Conservation (phyloP, 2,113 vertebrate genomes). For the Dipodomys stephensi region DNA sequence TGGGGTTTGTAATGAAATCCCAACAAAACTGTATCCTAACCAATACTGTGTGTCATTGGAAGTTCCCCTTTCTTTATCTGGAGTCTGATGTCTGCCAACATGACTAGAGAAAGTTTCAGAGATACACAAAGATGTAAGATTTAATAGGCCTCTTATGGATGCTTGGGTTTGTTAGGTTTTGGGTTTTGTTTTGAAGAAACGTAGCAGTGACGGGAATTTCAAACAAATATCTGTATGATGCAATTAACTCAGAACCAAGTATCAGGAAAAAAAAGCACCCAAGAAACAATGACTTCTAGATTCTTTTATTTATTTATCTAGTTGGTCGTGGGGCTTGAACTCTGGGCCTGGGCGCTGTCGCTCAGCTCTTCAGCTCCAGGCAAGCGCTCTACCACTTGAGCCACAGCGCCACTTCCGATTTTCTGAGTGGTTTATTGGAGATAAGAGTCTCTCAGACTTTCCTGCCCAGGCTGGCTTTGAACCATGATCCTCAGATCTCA, state of each 20-base stretch:
- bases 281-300: not conserved
- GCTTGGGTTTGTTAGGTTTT: not conserved
- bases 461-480: no score
- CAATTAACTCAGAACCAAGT: not conserved
- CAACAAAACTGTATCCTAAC: not conserved
- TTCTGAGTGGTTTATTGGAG: no score
- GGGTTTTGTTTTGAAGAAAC: not conserved
- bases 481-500: no score
- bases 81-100: not conserved
- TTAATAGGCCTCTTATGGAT: slow-evolving; percentile 22
- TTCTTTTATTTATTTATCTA: not conserved
- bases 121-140: not conserved
- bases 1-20: not conserved
- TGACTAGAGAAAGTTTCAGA: slow-evolving; percentile 21
- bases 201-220: not conserved
- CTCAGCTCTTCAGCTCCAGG: no score
- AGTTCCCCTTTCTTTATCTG: slow-evolving; percentile 24
- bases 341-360: no score
- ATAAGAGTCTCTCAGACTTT: no score
- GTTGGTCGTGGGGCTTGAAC: no score
- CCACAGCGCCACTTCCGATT: no score
- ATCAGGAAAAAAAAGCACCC: not conserved
- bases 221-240: not conserved
- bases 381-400: no score
- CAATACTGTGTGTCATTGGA: not conserved